These are phyloP conservation scores for Globodera ellingtonae DNA, from an alignment of 1,140 invertebrate species.

Conservation along the genomic window DNA sequence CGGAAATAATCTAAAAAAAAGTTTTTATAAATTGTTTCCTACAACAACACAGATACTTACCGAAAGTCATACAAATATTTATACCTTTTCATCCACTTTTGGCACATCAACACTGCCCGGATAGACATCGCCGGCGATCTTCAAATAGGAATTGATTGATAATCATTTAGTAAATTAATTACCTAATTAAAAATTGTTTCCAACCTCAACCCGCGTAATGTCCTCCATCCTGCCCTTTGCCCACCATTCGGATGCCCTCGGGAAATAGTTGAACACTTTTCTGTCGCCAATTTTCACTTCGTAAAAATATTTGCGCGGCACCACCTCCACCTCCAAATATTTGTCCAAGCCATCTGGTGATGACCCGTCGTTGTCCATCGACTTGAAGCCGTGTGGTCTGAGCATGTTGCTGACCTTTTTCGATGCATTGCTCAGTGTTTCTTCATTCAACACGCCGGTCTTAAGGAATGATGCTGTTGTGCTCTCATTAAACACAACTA, in stretches of 20 bases:
- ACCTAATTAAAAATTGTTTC: no score
- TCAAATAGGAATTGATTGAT: no score
- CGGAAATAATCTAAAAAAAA: no score
- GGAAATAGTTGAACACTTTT: not conserved
- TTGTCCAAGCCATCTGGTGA: not conserved
- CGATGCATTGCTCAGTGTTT: not conserved
- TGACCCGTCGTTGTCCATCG: not conserved
- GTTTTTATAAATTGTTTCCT: no score
- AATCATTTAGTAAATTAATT: no score
- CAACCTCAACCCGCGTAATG: not conserved
- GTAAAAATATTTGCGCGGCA: not conserved
- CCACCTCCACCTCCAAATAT: not conserved
- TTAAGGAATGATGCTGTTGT: not conserved
- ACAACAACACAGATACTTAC: no score
- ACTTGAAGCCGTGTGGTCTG: not conserved
- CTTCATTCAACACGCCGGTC: not conserved
- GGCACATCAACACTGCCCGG: not conserved
- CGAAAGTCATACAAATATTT: no score
- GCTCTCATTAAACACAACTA: no score
- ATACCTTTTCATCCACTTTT: not conserved
- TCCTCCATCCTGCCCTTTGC: not conserved
- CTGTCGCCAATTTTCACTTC: not conserved
- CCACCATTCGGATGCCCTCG: not conserved
- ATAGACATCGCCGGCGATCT: not conserved
- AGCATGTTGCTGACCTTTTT: not conserved